Conservation (phyloP, 1,140 invertebrate species). For the Trissolcus basalis region DNA sequence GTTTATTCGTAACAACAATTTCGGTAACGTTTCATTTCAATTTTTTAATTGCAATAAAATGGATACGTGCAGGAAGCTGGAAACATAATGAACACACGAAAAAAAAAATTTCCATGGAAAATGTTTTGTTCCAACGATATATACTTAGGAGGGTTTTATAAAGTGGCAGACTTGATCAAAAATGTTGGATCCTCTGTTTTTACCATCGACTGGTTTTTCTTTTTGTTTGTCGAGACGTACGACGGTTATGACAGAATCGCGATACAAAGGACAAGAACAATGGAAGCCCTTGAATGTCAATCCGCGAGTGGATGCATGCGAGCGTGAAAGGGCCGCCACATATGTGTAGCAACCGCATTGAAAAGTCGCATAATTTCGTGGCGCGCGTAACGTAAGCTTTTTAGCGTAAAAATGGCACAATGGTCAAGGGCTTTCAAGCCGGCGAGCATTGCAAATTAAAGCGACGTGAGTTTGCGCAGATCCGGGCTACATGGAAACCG, state of each 20-base stretch:
- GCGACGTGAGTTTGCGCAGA: slow-evolving; percentile 58
- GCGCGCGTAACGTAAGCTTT: slow-evolving; percentile 33
- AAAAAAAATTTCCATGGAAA: too few species aligned
- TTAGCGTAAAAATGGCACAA: slow-evolving; percentile 50
- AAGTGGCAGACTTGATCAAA: slow-evolving; percentile 6
- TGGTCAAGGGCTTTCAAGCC: slow-evolving; percentile 54
- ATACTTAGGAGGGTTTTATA: too few species aligned
- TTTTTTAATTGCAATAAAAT: too few species aligned
- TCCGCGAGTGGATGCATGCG: slow-evolving; percentile 6
- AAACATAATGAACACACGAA: too few species aligned
- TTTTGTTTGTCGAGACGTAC: too few species aligned
- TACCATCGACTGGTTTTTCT: too few species aligned
- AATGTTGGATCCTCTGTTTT: slow-evolving; percentile 9
- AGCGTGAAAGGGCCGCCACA: slow-evolving; percentile 11
- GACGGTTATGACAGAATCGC: too few species aligned
- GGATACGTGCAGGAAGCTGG: too few species aligned
- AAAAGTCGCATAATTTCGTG: slow-evolving; percentile 23
- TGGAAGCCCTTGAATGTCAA: slow-evolving; percentile 19
- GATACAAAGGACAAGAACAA: slow-evolving; percentile 10
- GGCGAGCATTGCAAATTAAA: slow-evolving; percentile 59
- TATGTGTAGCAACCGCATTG: slow-evolving; percentile 6
- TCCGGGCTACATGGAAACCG: slow-evolving; percentile 53
- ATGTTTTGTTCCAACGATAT: too few species aligned
- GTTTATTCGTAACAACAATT: too few species aligned
- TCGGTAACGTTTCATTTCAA: too few species aligned